Conservation (phyloP, 1,140 invertebrate species). For the Cataglyphis hispanica region DNA sequence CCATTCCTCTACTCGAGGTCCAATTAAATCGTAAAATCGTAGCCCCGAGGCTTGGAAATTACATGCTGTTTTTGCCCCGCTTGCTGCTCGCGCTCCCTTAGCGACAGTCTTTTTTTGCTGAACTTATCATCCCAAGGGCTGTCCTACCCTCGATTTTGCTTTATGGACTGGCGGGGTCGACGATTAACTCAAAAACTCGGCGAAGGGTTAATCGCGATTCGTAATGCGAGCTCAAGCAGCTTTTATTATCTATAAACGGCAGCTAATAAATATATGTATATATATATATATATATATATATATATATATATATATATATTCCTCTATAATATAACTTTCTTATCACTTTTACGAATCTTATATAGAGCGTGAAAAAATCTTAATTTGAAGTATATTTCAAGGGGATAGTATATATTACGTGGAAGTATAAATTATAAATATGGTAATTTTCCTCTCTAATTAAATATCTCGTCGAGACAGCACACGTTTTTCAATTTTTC, state of each 20-base stretch:
- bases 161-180: neutral
- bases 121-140: conserved; percentile 11
- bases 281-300: too few relatives aligned
- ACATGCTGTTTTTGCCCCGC: conserved; percentile 52
- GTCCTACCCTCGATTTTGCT: neutral
- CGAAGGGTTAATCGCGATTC: neutral
- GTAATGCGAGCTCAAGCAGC: neutral
- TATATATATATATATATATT: too few relatives aligned
- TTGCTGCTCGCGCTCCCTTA: conserved; percentile 40
- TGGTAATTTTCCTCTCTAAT: conserved; percentile 6
- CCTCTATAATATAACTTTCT: neutral
- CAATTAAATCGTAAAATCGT: conserved; percentile 78
- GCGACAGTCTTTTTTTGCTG: conserved; percentile 53
- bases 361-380: neutral
- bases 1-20: conserved; percentile 57
- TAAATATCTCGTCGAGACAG: conserved; percentile 21
- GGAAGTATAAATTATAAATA: conserved; percentile 28
- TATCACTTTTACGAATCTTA: neutral
- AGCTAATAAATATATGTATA: neutral
- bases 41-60: conserved; percentile 71
- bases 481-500: conserved; percentile 6
- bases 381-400: conserved; percentile 13
- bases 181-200: neutral
- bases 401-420: neutral
- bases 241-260: neutral